Evolutionary conservation across 1,140 invertebrate species (phyloP).

Genomic region (Megathymus violae): DNA sequence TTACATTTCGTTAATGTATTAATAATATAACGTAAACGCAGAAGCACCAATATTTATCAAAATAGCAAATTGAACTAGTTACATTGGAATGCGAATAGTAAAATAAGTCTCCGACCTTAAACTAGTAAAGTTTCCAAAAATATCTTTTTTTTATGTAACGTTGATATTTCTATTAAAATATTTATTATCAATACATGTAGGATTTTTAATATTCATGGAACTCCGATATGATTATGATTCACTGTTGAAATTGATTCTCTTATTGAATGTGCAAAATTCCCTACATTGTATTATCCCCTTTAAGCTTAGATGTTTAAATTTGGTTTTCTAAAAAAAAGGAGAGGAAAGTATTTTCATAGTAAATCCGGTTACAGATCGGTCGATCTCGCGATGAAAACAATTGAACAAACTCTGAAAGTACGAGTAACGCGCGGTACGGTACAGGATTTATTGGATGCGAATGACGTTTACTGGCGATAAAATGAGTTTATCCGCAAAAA

Average conservation of each 20-base stretch:
- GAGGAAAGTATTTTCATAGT: no score
- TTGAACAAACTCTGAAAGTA: no score
- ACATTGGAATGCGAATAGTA: slow-evolving; percentile 32
- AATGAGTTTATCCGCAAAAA: slow-evolving; percentile 10
- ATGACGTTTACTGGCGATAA: slow-evolving; percentile 22
- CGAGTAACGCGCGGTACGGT: no score
- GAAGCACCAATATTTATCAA: slow-evolving; percentile 32
- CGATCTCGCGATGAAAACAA: no score
- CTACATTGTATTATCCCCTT: no score
- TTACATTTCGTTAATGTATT: slow-evolving; percentile 20
- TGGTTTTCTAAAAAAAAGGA: no score
- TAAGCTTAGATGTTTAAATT: no score
- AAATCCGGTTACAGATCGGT: no score
- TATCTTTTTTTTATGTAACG: slow-evolving; percentile 28
- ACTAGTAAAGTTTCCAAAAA: slow-evolving; percentile 38
- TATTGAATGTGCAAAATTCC: no score
- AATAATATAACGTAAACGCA: slow-evolving; percentile 24
- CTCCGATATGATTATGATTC: slow-evolving; percentile 12
- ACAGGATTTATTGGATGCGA: no score
- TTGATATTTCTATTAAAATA: slow-evolving; percentile 22
- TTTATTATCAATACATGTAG: slow-evolving; percentile 2
- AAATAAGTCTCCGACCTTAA: slow-evolving; percentile 19
- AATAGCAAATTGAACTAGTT: slow-evolving; percentile 8
- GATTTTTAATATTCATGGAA: slow-evolving; percentile 25
- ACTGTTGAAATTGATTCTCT: no score